A percentile compares a stretch with the other conserved stretches of the same genome.
phyloP scores from a whole-genome alignment of 2,888 invertebrate species.

The Phyto melanocephala region DNA sequence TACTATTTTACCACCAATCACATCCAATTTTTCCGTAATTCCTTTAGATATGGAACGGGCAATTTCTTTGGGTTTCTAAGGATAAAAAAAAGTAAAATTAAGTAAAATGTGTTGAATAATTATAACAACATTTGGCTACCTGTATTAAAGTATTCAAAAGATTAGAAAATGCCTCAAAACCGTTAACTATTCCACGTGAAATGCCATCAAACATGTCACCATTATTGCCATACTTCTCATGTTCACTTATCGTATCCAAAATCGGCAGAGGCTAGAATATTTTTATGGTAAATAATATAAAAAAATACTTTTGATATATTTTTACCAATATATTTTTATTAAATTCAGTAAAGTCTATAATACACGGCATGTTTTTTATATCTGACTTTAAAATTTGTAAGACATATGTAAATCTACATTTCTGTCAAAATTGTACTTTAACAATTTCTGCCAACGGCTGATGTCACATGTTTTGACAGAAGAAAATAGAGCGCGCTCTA shows the following conservation, averaged over 20 bases:
- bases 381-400: too few species aligned
- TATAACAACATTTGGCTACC: slow-evolving; percentile 79
- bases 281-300: background rate
- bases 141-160: slow-evolving; percentile 83
- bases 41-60: slow-evolving; percentile 75
- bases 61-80: slow-evolving; percentile 76
- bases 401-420: too few species aligned
- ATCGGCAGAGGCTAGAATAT: slow-evolving; percentile 83
- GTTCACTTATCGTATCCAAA: slow-evolving; percentile 86
- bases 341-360: too few species aligned
- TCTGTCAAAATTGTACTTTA: too few species aligned
- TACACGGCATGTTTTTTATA: too few species aligned
- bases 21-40: slow-evolving; percentile 76
- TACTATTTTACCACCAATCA: slow-evolving; percentile 76
- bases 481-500: too few species aligned
- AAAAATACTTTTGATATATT: too few species aligned
- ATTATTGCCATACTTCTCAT: slow-evolving; percentile 89
- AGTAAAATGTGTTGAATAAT: background rate
- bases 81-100: slow-evolving; percentile 43
- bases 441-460: too few species aligned
- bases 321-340: too few species aligned
- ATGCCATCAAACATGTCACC: slow-evolving; percentile 84
- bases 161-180: slow-evolving; percentile 84
- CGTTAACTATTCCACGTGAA: slow-evolving; percentile 83
- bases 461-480: too few species aligned